phyloP scores from a whole-genome alignment of 92 coral and sea anemone species.

The Montipora capitata region DNA sequence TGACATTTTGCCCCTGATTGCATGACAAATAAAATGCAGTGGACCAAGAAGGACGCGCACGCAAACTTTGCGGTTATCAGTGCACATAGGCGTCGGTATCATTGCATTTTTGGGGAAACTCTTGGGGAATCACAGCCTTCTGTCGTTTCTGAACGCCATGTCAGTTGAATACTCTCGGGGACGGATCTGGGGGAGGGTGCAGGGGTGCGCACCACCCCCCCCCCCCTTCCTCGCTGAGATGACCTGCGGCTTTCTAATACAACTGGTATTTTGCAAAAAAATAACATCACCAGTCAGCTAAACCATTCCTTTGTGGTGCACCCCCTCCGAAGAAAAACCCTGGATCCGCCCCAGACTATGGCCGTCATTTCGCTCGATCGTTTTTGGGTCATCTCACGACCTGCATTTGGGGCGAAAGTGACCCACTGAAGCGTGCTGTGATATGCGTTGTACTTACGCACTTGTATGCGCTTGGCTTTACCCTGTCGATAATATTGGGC shows the following conservation, averaged over 20 bases:
- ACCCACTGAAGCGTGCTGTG: slow-evolving; percentile 74
- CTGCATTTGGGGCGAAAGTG: slow-evolving; percentile 79
- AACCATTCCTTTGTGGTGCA: too few species aligned
- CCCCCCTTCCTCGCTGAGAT: too few species aligned
- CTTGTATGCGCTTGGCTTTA: slow-evolving; percentile 79
- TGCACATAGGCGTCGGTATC: slow-evolving; percentile 82
- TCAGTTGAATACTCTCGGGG: slow-evolving; percentile 74
- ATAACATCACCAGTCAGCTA: too few species aligned
- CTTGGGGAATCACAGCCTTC: slow-evolving; percentile 81
- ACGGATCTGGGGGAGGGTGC: too few species aligned
- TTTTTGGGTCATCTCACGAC: slow-evolving; percentile 90
- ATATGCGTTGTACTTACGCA: slow-evolving; percentile 75
- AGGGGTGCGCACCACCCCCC: too few species aligned
- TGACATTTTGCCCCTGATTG: neutral
- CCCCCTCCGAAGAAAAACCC: too few species aligned
- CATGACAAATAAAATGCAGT: neutral
- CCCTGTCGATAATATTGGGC: slow-evolving; percentile 81
- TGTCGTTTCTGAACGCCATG: slow-evolving; percentile 76
- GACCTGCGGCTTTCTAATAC: too few species aligned
- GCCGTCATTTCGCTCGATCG: slow-evolving; percentile 94
- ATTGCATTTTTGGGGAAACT: slow-evolving; percentile 86
- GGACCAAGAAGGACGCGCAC: neutral
- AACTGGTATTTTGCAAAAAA: too few species aligned
- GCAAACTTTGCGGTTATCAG: slow-evolving; percentile 61
- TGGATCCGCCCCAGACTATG: neutral